Evolutionary conservation across 2,113 vertebrate species (phyloP), one percentile per base, ranked within the genome.

Genomic region (Rhabdornis inornatus): DNA sequence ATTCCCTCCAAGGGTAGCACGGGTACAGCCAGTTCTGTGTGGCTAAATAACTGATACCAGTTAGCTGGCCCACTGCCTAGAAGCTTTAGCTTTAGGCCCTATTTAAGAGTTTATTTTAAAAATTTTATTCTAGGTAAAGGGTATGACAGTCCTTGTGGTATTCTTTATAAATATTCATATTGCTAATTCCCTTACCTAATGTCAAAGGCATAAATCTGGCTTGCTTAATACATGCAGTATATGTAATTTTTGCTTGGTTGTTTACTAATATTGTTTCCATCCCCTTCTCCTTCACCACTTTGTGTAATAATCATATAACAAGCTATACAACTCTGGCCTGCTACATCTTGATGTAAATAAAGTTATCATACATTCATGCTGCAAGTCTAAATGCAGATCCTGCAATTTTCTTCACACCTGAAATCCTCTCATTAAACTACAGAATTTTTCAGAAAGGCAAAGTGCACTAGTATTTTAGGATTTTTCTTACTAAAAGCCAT

Each of bases 151-250:
- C 69, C 83, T 94, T 56, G 68, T 68, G 60, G 76, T 66, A 91
- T 78, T 92, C 55, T 61, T 83, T 57, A 87, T 80, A 86, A 87
- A 76, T 90, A 93, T 90, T 94, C 80, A 87, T 88, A 42, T 37
- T 35, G 37, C 33, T 90, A 89, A 93, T 90, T 96, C 83, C 74
- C 52, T 55, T 24, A 90, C 30, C 71, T 95, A 83, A 93, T 90
- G 78, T 90, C 65, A 91, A 82, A 92, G 81, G 31, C 74, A 77
- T 87, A 92, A 92, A 92, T 83, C 70, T 71, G 35, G 13, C 50
- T 85, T 88, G 61, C 47, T 90, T 87, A 90, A 71, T 83, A 42
- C 37, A 69, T 42, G 33, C 39, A 75, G 21, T 40, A 31, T 28
- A 81, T 17, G 18, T 57, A 45, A 35, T 77, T 92, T 92, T 79